phyloP scores from a whole-genome alignment of 2,797 vertebrate species.

The Podarcis siculus region DNA sequence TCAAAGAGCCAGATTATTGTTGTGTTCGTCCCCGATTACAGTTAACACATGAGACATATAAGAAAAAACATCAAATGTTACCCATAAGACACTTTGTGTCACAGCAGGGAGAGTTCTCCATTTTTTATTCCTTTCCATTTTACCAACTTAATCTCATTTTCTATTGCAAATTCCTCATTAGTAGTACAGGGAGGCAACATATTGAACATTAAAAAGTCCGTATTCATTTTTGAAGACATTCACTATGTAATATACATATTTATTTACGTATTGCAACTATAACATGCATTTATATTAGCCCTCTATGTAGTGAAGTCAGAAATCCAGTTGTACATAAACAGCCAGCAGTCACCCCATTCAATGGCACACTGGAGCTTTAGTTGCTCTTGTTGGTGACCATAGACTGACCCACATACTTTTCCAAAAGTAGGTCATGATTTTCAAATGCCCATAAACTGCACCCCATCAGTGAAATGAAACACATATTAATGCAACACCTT shows the following conservation, averaged over 20 bases:
- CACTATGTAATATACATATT: conserved; percentile 54
- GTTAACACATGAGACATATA: not conserved
- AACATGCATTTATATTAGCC: conserved; percentile 58
- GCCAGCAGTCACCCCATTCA: conserved; percentile 74
- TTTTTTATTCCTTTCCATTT: not conserved
- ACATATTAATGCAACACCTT: not conserved
- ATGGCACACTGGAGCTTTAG: conserved; percentile 65
- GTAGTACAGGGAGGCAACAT: conserved; percentile 25
- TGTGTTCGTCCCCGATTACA: not conserved
- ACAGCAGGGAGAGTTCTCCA: too few species aligned
- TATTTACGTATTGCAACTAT: conserved; percentile 60
- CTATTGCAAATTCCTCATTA: conserved; percentile 29
- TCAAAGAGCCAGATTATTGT: not conserved
- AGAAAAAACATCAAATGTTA: not conserved
- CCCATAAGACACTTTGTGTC: not conserved
- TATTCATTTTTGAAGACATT: conserved; percentile 54
- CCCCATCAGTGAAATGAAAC: not conserved
- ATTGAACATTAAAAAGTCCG: conserved; percentile 29
- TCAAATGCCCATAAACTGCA: conserved; percentile 62
- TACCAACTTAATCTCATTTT: conserved; percentile 1
- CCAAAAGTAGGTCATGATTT: conserved; percentile 73
- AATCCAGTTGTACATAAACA: conserved; percentile 70
- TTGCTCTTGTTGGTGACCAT: conserved; percentile 59
- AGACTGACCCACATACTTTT: conserved; percentile 68
- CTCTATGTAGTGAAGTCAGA: conserved; percentile 53